A percentile compares a stretch with the other conserved stretches of the same genome.
Conservation (phyloP, 2,113 vertebrate genomes). For the Zosterops pallidus region DNA sequence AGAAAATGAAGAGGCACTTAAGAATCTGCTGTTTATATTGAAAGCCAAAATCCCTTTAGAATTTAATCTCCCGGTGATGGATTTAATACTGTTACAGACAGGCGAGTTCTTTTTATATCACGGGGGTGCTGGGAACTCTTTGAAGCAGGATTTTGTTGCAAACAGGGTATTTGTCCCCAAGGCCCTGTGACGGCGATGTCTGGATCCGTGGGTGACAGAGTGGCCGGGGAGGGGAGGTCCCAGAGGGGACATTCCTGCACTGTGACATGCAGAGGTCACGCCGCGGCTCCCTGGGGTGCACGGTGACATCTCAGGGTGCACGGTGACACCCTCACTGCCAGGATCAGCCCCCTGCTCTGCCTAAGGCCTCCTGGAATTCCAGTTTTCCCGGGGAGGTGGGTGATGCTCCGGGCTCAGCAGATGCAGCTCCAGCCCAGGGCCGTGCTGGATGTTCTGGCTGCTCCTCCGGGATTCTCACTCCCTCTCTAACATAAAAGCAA, state of each 20-base stretch:
- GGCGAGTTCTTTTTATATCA: slow-evolving; percentile 22
- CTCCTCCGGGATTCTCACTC: too few species aligned
- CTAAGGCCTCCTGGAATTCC: fast-evolving
- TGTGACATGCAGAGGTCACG: fast-evolving
- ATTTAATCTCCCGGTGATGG: slow-evolving; percentile 67
- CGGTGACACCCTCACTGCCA: background rate
- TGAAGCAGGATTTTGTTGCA: slow-evolving; percentile 28
- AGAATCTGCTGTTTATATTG: slow-evolving; percentile 63
- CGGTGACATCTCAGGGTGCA: background rate
- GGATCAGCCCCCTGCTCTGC: background rate
- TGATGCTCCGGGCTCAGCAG: fast-evolving
- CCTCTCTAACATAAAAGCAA: too few species aligned
- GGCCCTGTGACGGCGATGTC: fast-evolving
- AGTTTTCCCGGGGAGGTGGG: background rate
- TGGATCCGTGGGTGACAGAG: background rate
- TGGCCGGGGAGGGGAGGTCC: background rate
- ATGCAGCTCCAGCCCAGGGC: background rate
- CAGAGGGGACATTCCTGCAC: background rate
- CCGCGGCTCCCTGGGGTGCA: background rate
- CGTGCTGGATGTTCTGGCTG: background rate
- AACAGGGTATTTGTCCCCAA: background rate
- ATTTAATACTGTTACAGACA: slow-evolving; percentile 63
- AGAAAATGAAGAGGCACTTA: slow-evolving; percentile 68
- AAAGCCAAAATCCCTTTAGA: slow-evolving; percentile 67
- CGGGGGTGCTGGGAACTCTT: background rate